These are phyloP conservation scores for Acanthurus tractus DNA, from an alignment of 2,797 vertebrate species.

Conservation along the genomic window DNA sequence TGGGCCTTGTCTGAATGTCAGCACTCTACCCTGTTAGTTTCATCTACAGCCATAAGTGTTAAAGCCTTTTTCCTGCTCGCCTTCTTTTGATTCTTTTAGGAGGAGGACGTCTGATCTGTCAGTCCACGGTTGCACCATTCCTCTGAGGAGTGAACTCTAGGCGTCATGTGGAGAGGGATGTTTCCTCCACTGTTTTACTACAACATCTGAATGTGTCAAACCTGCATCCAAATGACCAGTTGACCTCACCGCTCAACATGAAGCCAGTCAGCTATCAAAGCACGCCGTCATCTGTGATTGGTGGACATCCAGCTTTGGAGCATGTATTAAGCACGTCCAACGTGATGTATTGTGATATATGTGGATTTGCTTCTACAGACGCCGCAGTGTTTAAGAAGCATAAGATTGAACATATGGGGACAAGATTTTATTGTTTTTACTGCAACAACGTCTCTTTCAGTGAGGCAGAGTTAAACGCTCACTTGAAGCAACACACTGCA, in stretches of 20 bases:
- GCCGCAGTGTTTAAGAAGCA: conserved; percentile 88
- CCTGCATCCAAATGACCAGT: conserved; percentile 55
- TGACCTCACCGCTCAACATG: conserved; percentile 54
- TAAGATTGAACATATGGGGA: conserved; percentile 88
- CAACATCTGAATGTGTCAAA: conserved; percentile 24
- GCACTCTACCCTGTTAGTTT: conserved; percentile 3
- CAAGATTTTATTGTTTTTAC: conserved; percentile 92
- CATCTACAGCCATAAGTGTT: neutral
- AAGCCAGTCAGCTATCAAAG: conserved; percentile 75
- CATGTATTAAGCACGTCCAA: conserved; percentile 46
- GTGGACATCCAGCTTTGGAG: conserved; percentile 57
- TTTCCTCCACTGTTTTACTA: conserved; percentile 3
- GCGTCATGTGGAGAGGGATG: conserved; percentile 40
- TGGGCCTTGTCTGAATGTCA: conserved; percentile 36
- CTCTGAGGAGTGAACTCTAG: neutral
- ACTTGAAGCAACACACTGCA: conserved; percentile 91
- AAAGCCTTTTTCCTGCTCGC: neutral
- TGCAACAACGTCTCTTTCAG: conserved; percentile 91
- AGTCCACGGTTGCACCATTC: neutral
- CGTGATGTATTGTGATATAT: conserved; percentile 90
- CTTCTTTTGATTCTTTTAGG: conserved; percentile 34
- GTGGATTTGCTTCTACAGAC: conserved; percentile 91
- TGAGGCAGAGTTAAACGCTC: conserved; percentile 91
- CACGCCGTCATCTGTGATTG: conserved; percentile 50
- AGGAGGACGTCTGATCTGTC: neutral